phyloP scores from a whole-genome alignment of 2,888 invertebrate genomes.

The Phoenoteleia sp. region DNA sequence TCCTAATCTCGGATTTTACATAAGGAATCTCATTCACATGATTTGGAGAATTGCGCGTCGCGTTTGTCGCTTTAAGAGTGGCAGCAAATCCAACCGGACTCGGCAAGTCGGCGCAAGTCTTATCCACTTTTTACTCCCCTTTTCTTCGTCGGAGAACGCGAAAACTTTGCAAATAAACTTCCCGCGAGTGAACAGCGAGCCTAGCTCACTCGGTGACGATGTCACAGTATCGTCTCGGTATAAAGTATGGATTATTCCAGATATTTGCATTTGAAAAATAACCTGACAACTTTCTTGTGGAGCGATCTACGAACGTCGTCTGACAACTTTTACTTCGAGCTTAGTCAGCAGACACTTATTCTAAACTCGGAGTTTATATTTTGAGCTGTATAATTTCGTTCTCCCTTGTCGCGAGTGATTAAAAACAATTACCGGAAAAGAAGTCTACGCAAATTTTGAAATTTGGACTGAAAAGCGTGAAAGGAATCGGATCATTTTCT shows the following conservation, averaged over 20 bases:
- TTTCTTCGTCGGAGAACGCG: conserved; percentile 70
- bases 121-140: conserved; percentile 55
- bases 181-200: conserved; percentile 77
- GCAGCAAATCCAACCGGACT: conserved; percentile 60
- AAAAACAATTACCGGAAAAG: conserved; percentile 27
- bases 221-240: conserved; percentile 82
- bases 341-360: conserved; percentile 70
- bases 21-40: conserved; percentile 55
- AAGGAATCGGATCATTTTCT: too few relatives aligned
- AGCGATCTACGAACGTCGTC: conserved; percentile 67
- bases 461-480: too few relatives aligned
- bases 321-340: conserved; percentile 71
- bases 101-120: conserved; percentile 63
- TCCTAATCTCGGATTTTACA: conserved; percentile 40
- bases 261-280: conserved; percentile 85
- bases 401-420: conserved; percentile 8
- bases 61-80: conserved; percentile 65
- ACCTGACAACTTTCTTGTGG: conserved; percentile 81
- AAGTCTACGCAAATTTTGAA: too few relatives aligned
- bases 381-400: conserved; percentile 36
- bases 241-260: conserved; percentile 86
- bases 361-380: conserved; percentile 69
- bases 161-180: conserved; percentile 84
- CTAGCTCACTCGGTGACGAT: conserved; percentile 75
- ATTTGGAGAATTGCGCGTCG: conserved; percentile 47